phyloP scores from a whole-genome alignment of 2,113 vertebrate genomes.

The Brachionichthys hirsutus region DNA sequence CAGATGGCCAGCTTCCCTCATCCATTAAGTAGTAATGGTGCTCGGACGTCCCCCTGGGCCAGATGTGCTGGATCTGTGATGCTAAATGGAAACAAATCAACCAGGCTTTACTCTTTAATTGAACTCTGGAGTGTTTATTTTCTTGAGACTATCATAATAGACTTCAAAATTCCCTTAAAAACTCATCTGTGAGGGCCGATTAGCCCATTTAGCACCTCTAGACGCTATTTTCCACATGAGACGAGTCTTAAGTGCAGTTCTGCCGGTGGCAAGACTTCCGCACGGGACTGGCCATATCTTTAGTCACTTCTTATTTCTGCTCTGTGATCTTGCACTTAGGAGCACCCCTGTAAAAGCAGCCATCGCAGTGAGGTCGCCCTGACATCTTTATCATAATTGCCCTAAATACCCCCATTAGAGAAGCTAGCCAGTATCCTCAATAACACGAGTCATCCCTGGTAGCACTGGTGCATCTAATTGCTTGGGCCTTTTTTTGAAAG shows the following conservation, averaged over 20 bases:
- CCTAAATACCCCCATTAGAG: slow-evolving; percentile 79
- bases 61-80: slow-evolving; percentile 67
- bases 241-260: slow-evolving; percentile 67
- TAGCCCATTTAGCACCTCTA: slow-evolving; percentile 70
- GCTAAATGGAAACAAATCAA: slow-evolving; percentile 58
- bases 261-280: slow-evolving; percentile 63
- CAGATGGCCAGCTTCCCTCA: slow-evolving; percentile 77
- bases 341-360: slow-evolving; percentile 63
- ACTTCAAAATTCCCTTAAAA: slow-evolving; percentile 58
- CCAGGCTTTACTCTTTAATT: slow-evolving; percentile 60
- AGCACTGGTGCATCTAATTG: slow-evolving; percentile 81
- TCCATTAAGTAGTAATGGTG: slow-evolving; percentile 72
- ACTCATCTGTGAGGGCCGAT: slow-evolving; percentile 56
- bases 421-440: slow-evolving; percentile 73
- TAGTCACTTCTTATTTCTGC: slow-evolving; percentile 66
- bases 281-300: slow-evolving; percentile 63
- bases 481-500: slow-evolving; percentile 75
- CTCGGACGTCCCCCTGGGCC: slow-evolving; percentile 56
- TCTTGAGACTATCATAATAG: slow-evolving; percentile 60
- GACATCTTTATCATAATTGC: slow-evolving; percentile 80
- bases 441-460: slow-evolving; percentile 75
- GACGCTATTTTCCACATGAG: slow-evolving; percentile 64
- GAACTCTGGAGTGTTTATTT: slow-evolving; percentile 64
- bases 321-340: slow-evolving; percentile 69
- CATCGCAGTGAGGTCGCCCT: slow-evolving; percentile 64